Evolutionary conservation across 2,113 vertebrate species (phyloP), one percentile per base, ranked within the genome.

Genomic region (Herpetotheres cachinnans): DNA sequence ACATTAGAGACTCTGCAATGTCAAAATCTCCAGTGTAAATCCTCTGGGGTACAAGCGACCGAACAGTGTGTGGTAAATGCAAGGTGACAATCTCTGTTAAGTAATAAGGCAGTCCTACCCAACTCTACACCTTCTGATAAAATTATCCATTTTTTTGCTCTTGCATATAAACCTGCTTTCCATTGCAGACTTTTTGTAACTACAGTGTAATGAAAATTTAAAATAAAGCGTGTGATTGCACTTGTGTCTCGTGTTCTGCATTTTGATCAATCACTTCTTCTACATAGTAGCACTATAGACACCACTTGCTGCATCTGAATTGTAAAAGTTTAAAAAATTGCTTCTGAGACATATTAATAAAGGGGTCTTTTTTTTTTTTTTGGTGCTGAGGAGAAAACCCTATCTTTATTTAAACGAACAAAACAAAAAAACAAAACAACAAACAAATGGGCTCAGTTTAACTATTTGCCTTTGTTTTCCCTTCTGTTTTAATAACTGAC

Each of bases 211-310:
- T 72, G 78, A 67, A 86, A 90, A 87, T 82, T 95, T 89, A 47
- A 97, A 98, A 97, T 98, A 98, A 98, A 98, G 70, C 18, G n/a
- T 90, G 71, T 95, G 58, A 90, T 90, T 89, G 52, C 63, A 44
- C 54, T 82, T 70, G 10, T 52, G 40, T 55, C 30, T 76, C 67
- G 13, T 88, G 20, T 85, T 89, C 58, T 72, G 26, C 77, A 49
- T 93, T 89, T 93, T 69, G 40, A 66, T 72, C 44, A 54, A 32
- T 36, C 21, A 9, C 34, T 84, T 80, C 16, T 76, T 80, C 61
- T 86, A 13, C 10, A 1, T 2, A 44, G 67, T 11, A 80, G 21
- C 73, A 85, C 26, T 77, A 7, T 14, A 32, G 82, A 36, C 34
- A 89, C 12, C 16, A 46, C 44, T 86, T 84, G 32, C 38, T 88